Base-by-base conservation (phyloP, 2,797 vertebrate genomes). In the Morelia viridis region DNA sequence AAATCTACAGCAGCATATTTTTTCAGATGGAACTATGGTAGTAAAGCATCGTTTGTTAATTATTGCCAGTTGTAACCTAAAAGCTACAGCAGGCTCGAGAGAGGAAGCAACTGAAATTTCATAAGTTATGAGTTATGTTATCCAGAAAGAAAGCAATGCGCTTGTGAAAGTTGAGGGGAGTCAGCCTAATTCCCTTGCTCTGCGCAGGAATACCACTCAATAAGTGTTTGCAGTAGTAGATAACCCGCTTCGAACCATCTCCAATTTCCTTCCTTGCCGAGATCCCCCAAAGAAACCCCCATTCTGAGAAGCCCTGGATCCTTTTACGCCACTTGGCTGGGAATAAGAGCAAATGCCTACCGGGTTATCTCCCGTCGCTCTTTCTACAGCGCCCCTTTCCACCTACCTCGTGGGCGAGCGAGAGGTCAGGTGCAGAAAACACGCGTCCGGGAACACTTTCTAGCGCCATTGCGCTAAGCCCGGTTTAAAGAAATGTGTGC, bases 21-120 rank as follows among this genome's bases (percentile, higher is more conserved):
- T 4, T 26, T 31, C 62, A 60, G 65, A 61, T 5, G 26, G 19
- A 86, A 89, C 0, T 11, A 13, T 0, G 2, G 8, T 12, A 0
- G 50, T 12, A 4, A 12, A 10, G 7, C 26, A 60, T 26, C 28
- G 9, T 46, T 89, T 31, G 56, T 7, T 11, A 60, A 35, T 60
- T 89, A 68, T 57, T 71, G 7, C 80, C 46, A 3, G 11, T 31
- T 15, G 5, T 24, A 65, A 62, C 19, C 13, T 12, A 85, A 64
- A 62, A 46, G 57, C 4, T 26, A 24, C 7, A 4, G 41, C 28
- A 68, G 46, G 62, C 68, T 4, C 17, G 41, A 10, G 13, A 6
- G 26, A 12, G 19, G 1, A 2, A 0, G 10, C 0, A 0, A 6
- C 1, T 12, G 12, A 22, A 61, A n/a, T 10, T 11, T 15, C 91